phyloP scores from a whole-genome alignment of 2,797 vertebrate species.

The Amblyopsis hoosieri region DNA sequence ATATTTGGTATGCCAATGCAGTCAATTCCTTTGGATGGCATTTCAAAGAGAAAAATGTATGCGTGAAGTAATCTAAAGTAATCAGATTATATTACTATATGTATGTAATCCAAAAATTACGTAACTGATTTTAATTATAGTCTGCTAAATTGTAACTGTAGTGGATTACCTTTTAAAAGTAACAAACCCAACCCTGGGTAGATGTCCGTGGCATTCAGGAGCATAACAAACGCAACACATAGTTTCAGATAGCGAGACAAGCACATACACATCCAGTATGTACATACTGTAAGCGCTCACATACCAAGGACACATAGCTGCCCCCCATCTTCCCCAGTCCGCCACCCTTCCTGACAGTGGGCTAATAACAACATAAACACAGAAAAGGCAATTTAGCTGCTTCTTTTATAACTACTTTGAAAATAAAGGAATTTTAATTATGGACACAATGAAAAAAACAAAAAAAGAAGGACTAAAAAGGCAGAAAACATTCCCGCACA shows the following conservation, averaged over 20 bases:
- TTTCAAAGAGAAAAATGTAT: too few species aligned
- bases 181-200: neutral
- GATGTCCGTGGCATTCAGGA: constrained; percentile 1
- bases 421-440: constrained; percentile 89
- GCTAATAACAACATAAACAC: constrained; percentile 82
- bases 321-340: constrained; percentile 60
- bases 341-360: constrained; percentile 69
- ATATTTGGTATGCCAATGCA: too few species aligned
- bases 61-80: too few species aligned
- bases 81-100: too few species aligned
- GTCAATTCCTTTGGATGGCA: too few species aligned
- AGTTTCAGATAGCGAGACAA: neutral
- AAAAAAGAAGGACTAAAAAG: constrained; percentile 81
- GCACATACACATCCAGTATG: constrained; percentile 5
- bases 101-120: too few species aligned
- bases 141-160: too few species aligned
- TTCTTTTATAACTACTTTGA: constrained; percentile 84
- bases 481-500: constrained; percentile 91
- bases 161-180: too few species aligned
- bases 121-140: too few species aligned
- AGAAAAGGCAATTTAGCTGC: constrained; percentile 84
- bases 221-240: neutral
- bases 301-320: constrained; percentile 78
- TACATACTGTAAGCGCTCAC: constrained; percentile 15
- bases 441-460: constrained; percentile 82